Evolutionary conservation across 1,140 invertebrate genomes (phyloP).

Genomic region (Proales similis): DNA sequence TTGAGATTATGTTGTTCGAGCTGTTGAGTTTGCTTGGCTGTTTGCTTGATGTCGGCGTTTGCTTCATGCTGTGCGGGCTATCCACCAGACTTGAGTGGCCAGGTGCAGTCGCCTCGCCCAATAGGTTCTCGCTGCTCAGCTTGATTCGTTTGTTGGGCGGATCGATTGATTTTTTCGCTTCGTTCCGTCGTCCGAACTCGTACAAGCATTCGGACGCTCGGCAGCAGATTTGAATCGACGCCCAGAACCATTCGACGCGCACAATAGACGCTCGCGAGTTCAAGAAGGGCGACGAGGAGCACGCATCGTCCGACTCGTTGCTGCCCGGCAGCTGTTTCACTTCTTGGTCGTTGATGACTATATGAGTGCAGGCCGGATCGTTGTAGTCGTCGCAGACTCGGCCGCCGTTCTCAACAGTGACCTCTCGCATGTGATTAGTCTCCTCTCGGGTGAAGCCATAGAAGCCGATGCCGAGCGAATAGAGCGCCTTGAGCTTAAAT

Average conservation of each 20-base stretch:
- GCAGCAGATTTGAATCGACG: conserved; percentile 36
- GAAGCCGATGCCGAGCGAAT: conserved; percentile 75
- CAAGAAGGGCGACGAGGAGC: conserved; percentile 37
- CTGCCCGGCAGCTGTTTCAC: conserved; percentile 41
- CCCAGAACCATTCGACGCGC: conserved; percentile 36
- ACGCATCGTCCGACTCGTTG: conserved; percentile 40
- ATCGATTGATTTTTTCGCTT: conserved; percentile 15
- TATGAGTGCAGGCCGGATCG: conserved; percentile 75
- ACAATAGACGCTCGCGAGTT: conserved; percentile 21
- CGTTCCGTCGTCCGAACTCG: conserved; percentile 17
- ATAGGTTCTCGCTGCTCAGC: conserved; percentile 37
- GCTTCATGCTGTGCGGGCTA: conserved; percentile 28
- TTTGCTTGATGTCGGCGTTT: background rate
- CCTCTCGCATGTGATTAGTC: conserved; percentile 78
- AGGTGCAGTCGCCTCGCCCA: conserved; percentile 17
- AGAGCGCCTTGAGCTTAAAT: conserved; percentile 76
- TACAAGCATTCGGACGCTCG: conserved; percentile 37
- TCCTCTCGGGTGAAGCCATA: conserved; percentile 79
- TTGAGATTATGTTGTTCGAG: background rate
- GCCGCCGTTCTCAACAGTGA: conserved; percentile 70
- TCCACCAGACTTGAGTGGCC: background rate
- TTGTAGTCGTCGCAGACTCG: conserved; percentile 66
- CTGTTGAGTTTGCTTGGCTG: background rate
- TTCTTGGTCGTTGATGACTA: conserved; percentile 61
- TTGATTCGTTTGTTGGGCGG: conserved; percentile 37